Evolutionary conservation across 2,797 vertebrate genomes (phyloP).

Genomic region (Chanos chanos): DNA sequence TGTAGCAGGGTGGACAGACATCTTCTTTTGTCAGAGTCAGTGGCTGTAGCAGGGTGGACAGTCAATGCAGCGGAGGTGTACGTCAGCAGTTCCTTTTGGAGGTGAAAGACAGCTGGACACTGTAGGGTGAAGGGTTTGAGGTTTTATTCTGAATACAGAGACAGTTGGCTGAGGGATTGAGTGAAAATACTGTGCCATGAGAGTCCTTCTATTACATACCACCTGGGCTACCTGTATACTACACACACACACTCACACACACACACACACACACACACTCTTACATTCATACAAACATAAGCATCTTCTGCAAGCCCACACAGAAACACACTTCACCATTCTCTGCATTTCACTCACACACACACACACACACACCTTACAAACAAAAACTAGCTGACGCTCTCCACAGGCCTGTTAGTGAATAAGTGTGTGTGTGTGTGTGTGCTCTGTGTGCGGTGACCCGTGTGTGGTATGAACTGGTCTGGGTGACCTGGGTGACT

Average conservation of each 20-base stretch:
- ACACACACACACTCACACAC: constrained; percentile 23
- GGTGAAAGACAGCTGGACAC: too few species aligned
- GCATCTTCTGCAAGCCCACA: too few species aligned
- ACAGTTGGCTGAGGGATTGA: constrained; percentile 43
- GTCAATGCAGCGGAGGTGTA: too few species aligned
- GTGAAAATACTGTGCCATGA: constrained; percentile 27
- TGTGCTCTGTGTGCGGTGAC: constrained; percentile 59
- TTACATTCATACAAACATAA: constrained; percentile 22
- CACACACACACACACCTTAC: constrained; percentile 16
- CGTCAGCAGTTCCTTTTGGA: too few species aligned
- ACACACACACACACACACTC: constrained; percentile 24
- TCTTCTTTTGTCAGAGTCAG: too few species aligned
- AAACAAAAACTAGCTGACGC: constrained; percentile 31
- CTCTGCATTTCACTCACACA: constrained; percentile 18
- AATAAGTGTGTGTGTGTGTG: constrained; percentile 27
- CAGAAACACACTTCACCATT: neutral
- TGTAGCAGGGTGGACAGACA: too few species aligned
- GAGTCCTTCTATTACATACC: constrained; percentile 53
- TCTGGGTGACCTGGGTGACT: constrained; percentile 52
- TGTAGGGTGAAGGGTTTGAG: too few species aligned
- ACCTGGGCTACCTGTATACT: constrained; percentile 60
- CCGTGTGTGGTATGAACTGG: constrained; percentile 58
- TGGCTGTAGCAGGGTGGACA: too few species aligned
- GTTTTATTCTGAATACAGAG: too few species aligned
- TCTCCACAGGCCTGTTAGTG: constrained; percentile 22